Evolutionary conservation across 2,113 vertebrate species (phyloP), one percentile per base, ranked within the genome.

Genomic region (Epinephelus moara): DNA sequence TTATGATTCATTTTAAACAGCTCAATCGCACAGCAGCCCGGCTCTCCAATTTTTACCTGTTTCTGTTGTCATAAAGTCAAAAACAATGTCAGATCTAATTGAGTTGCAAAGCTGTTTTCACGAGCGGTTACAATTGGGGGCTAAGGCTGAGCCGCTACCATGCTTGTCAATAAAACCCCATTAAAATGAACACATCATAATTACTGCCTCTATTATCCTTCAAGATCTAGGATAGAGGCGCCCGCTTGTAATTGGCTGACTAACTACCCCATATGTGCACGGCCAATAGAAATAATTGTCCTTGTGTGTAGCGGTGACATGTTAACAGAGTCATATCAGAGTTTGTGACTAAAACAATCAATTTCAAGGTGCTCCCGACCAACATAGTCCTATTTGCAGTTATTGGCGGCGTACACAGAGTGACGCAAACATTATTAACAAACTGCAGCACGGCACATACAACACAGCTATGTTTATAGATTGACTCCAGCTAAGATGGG

Each of bases 171-270:
- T 95, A 95, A 95, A 94, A 90, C 77, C 81, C 75, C 74, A 91
- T 94, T 94, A 94, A 92, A 93, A 93, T 89, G 76, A 94, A 89
- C 91, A 94, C 93, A 94, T 92, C 90, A 93, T 93, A 93, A 94
- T 95, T 93, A 95, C 86, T 82, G 78, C 70, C 86, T 92, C 83
- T 91, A 93, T 93, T 93, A 93, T 93, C 92, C 92, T 92, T 92
- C 90, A 91, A 88, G 91, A 94, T 94, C 89, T 88, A 88, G 90
- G 92, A 93, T 89, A 87, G 91, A 85, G 81, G 78, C 57, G 30
- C 68, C 86, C 8, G 47, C 71, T 74, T 70, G 69, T 94, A 94
- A 95, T 95, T 94, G 93, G 79, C 70, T 80, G 80, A 80, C 88
- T 94, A 93, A 94, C 88, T 86, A 83, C 84, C 85, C 91, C 94